Evolutionary conservation across 2,113 vertebrate genomes (phyloP), one percentile per base, ranked within the genome.

Genomic region (Daphoenositta chrysoptera): DNA sequence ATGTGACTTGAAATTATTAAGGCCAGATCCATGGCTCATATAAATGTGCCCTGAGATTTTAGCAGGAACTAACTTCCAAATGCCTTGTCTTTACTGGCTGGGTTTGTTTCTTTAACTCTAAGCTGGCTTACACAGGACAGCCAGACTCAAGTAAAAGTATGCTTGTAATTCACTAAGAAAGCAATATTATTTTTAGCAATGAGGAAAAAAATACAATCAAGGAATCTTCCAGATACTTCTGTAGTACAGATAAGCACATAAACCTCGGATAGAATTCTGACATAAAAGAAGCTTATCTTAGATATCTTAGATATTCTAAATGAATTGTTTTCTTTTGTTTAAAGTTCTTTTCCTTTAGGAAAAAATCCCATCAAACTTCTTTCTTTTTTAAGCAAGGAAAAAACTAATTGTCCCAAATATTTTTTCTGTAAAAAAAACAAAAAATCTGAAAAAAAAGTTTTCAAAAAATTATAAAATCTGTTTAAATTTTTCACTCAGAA

Each of bases 121-220:
- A 76, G 75, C 53, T 44, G 72, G 78, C 27, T 93, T 63, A 61
- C 30, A 31, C 19, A 73, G 42, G 45, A 83, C 11, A 37, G 45
- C 8, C 58, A 61, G 88, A 54, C 47, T 75, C n/a, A 94, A 83
- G n/a, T 31, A 66, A 21, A 96, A 90, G 37, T 37, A 92, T 78
- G 89, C 69, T 40, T 73, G 72, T n/a, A 77, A 95, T 83, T 95
- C 50, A 90, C 86, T 70, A 88, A 54, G 80, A 78, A 90, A 93
- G 50, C 76, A 95, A 24, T 69, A 65, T 44, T 63, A 47, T 58
- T 94, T 92, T 81, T 42, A 86, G 88, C 39, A 72, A 61, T 22
- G 21, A 71, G 47, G 27, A 35, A 82, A 51, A 50, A 80, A 79
- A 50, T 15, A 47, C 15, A 73, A 75, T 60, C 37, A 87, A 85